Conservation (phyloP, 1,140 invertebrate genomes). For the Drosophila nasuta region DNA sequence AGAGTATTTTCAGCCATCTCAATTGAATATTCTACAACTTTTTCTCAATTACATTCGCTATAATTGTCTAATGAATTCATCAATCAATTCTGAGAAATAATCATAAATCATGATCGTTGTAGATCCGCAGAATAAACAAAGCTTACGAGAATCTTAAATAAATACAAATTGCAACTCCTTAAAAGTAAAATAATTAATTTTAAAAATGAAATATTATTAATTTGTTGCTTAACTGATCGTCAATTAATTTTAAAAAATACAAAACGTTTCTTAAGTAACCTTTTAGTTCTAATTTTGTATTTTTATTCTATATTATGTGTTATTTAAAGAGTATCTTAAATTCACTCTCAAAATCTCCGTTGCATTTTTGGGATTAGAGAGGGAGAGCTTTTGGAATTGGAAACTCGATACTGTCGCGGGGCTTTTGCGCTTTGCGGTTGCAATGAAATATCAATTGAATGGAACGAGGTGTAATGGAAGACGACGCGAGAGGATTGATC, state of each 20-base stretch:
- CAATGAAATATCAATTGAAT: conserved; percentile 28
- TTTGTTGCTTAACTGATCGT: not conserved
- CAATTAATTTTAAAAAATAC: too few relatives aligned
- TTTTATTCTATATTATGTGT: too few relatives aligned
- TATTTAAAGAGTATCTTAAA: not conserved
- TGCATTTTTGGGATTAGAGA: conserved; percentile 22
- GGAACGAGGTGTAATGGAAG: conserved; percentile 43
- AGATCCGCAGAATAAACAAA: not conserved
- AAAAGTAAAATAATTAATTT: too few relatives aligned
- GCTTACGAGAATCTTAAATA: not conserved
- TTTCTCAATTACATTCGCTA: not conserved
- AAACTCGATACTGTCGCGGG: conserved; percentile 22
- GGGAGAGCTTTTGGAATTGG: conserved; percentile 2
- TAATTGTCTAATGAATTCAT: not conserved
- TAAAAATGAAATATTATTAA: not conserved
- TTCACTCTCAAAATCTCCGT: not conserved
- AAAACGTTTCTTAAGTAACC: too few relatives aligned
- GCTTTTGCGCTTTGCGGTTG: conserved; percentile 55
- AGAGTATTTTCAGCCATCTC: too few relatives aligned
- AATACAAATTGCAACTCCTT: not conserved
- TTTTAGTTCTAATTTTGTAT: too few relatives aligned
- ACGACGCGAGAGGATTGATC: conserved; percentile 23
- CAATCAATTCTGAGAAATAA: not conserved
- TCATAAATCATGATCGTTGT: not conserved
- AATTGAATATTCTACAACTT: not conserved